Conservation (phyloP, 2,888 invertebrate genomes). For the Nysson spinosus region DNA sequence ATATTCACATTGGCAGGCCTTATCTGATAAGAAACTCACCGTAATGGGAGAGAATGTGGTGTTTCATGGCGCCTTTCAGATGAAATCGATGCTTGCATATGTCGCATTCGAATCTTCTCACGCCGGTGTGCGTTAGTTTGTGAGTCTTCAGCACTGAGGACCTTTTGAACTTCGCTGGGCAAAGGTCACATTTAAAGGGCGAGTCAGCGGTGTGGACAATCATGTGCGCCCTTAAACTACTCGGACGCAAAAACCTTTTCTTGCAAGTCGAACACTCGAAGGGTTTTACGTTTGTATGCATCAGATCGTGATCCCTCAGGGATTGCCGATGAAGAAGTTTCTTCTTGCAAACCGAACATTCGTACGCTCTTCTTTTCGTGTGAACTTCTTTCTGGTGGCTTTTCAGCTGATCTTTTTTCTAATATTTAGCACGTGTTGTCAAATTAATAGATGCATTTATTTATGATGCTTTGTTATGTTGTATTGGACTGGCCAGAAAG, state of each 20-base stretch:
- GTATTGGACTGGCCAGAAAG: too few relatives aligned
- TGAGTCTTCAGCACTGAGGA: conserved; percentile 56
- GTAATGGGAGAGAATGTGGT: conserved; percentile 54
- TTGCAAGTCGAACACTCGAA: conserved; percentile 48
- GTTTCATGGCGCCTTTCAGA: conserved; percentile 54
- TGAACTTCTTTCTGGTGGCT: conserved; percentile 20
- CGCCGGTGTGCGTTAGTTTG: conserved; percentile 49
- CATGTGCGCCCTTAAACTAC: conserved; percentile 51
- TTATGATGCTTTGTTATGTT: not conserved
- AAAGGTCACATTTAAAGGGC: conserved; percentile 48
- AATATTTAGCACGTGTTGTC: conserved; percentile 6
- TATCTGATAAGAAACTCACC: conserved; percentile 23
- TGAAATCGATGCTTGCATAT: conserved; percentile 58
- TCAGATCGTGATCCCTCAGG: conserved; percentile 48
- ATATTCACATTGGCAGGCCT: conserved; percentile 31
- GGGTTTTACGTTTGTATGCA: conserved; percentile 45
- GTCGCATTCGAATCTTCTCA: conserved; percentile 54
- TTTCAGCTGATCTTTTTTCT: conserved; percentile 24
- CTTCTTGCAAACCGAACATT: conserved; percentile 50
- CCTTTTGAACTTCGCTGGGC: conserved; percentile 53
- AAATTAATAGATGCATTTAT: too few relatives aligned
- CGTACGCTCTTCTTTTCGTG: conserved; percentile 23
- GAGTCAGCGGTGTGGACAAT: conserved; percentile 54
- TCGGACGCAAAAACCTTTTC: conserved; percentile 46
- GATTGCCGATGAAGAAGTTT: conserved; percentile 43